phyloP scores from a whole-genome alignment of 2,888 invertebrate genomes.

The Acanthococcus lagerstroemiae region DNA sequence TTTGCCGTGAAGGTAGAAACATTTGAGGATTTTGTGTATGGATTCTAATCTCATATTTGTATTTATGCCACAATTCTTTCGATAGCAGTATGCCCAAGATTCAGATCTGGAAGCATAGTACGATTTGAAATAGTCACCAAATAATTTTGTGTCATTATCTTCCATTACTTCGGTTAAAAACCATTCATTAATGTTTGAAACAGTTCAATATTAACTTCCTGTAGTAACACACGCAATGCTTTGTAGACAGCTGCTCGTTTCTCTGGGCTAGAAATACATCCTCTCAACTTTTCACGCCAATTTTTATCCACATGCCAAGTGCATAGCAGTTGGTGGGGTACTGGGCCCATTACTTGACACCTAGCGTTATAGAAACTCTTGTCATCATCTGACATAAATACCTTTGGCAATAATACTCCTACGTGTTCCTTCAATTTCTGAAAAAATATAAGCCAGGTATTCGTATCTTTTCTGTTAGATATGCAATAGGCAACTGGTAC shows the following conservation, averaged over 20 bases:
- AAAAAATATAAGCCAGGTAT: constrained; percentile 33
- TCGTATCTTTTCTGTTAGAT: constrained; percentile 33
- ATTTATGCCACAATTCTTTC: background rate
- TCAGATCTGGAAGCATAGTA: background rate
- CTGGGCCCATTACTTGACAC: constrained; percentile 34
- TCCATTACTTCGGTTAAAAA: background rate
- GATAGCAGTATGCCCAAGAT: background rate
- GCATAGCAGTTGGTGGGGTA: constrained; percentile 34
- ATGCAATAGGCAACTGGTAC: constrained; percentile 35
- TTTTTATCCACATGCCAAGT: constrained; percentile 37
- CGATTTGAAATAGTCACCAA: background rate
- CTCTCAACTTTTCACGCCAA: constrained; percentile 34
- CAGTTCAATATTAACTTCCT: constrained; percentile 11
- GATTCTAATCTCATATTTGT: background rate
- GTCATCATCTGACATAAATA: constrained; percentile 38
- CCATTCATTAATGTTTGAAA: background rate
- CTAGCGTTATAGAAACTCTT: constrained; percentile 36
- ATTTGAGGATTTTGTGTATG: background rate
- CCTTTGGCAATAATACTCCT: constrained; percentile 31
- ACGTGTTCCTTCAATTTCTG: constrained; percentile 22
- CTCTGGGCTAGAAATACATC: constrained; percentile 33
- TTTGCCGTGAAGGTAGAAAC: background rate
- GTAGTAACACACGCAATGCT: constrained; percentile 26
- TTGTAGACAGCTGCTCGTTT: constrained; percentile 33
- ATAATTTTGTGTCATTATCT: background rate